Base-by-base conservation (phyloP, 2,113 vertebrate genomes). In the Phaethon lepturus region DNA sequence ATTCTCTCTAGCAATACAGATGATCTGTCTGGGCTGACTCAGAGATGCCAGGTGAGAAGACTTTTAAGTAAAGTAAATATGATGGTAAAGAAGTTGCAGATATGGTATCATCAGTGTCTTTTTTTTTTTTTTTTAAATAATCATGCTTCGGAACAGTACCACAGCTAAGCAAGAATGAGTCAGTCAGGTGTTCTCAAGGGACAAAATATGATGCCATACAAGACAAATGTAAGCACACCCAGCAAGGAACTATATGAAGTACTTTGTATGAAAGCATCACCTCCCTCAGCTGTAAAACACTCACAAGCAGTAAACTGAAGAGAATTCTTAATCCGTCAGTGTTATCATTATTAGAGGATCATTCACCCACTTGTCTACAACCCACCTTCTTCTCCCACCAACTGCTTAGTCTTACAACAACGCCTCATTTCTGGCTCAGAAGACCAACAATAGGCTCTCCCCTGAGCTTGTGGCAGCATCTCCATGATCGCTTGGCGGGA, bases 331-430 rank as follows among this genome's bases (percentile, higher is more conserved):
- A 64, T 88, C 95, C 86, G 89, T 49, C 86, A 83, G 75, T 11
- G 53, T 60, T 93, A 83, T 84, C 94, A 92, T 93, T 82, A 95
- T 76, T 47, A 82, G 55, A 86, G 40, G 49, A 97, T 97, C 88
- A 97, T 95, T 95, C 79, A 89, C 93, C 89, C 94, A 84, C 97
- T 96, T 98, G 97, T 98, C 95, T 91, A 86, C 90, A 86, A 87
- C 60, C 73, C 93, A 95, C 81, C 88, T 8, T 20, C 90, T 79
- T 94, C 91, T 94, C 91, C 94, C 68, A 90, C 96, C 84, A 66
- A 73, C 24, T 23, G 76, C 90, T 97, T 78, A 6, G 2, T 53
- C 84, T 86, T 84, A 88, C 86, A 94, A 88, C 87, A 94, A 95
- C 58, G 90, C 94, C 86, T 81, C 91, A 22, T 52, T 82, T 94